Percentiles rank a stretch among this genome's conserved stretches.
phyloP scores from a whole-genome alignment of 2,797 vertebrate species.

The Xenentodon cancila region DNA sequence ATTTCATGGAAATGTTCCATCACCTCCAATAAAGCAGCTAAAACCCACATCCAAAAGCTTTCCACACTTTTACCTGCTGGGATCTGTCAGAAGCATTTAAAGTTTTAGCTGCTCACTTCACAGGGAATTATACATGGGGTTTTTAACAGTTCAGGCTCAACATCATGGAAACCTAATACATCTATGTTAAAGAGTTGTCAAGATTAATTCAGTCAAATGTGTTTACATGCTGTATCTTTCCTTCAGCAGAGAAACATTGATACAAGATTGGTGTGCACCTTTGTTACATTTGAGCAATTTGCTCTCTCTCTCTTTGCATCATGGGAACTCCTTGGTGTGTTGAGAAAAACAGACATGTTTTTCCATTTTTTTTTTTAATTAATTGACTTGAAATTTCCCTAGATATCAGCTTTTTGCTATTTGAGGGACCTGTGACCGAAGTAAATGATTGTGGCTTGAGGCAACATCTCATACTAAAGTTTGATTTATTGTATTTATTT shows the following conservation, averaged over 20 bases:
- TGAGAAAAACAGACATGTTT: conserved; percentile 57
- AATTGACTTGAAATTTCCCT: conserved; percentile 17
- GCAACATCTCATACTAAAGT: conserved; percentile 54
- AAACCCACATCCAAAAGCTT: conserved; percentile 75
- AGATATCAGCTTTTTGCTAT: conserved; percentile 57
- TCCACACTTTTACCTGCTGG: conserved; percentile 82
- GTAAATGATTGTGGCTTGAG: conserved; percentile 66
- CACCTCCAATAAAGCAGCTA: conserved; percentile 69
- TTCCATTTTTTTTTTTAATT: conserved; percentile 49
- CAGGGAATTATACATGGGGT: conserved; percentile 82
- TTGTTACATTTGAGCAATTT: conserved; percentile 55
- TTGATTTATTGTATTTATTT: conserved; percentile 61
- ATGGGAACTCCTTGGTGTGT: conserved; percentile 39
- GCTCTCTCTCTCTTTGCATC: conserved; percentile 38
- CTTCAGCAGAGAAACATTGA: conserved; percentile 56
- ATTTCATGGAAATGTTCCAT: conserved; percentile 64
- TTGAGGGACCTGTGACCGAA: conserved; percentile 55
- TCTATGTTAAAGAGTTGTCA: conserved; percentile 83
- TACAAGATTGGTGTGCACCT: conserved; percentile 48
- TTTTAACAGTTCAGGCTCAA: conserved; percentile 73
- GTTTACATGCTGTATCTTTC: conserved; percentile 69
- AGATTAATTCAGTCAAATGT: conserved; percentile 79
- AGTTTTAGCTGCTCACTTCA: conserved; percentile 78
- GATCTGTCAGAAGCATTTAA: conserved; percentile 82
- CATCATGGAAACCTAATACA: conserved; percentile 72